Base-by-base conservation (phyloP, 2,888 invertebrate species). In the Volucella inflata region DNA sequence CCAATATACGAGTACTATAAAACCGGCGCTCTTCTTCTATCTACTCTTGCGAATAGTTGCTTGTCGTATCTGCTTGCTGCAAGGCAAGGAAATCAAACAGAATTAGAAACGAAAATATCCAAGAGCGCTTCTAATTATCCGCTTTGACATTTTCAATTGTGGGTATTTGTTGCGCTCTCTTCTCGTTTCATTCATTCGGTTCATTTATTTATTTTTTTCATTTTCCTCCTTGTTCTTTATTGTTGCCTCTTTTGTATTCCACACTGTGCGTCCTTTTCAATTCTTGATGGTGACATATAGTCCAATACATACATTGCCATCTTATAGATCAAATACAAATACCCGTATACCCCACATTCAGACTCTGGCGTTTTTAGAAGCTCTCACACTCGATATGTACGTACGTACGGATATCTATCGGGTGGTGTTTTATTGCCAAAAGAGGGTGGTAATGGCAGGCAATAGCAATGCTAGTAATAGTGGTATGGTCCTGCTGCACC, bases 91-190 rank as follows among this genome's bases (percentile, higher is more conserved):
- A 74, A 83, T 78, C 62, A 50, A 72, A 83, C 62, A 78, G 72
- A 83, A 83, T 83, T 78, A 78, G 51, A 72, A 83, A 55, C 50
- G 68, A 83, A 74, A 72, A 74, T 78, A 83, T 68, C 83, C 83
- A 17, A 83, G 72, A 78, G 83, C 78, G 72, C 60, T 78, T 78
- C 78, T 83, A 83, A 83, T 83, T 83, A 83, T 83, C 83, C 83
- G 83, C 72, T 83, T 83, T 78, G 83, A 83, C 83, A 78, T 83
- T 83, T 68, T 53, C 83, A 83, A 83, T 83, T 83, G 83, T 83
- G 55, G 62, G 67, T 74, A 77, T 82, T 82, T 82, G 82, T 82
- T 82, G 77, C 72, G 72, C 77, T 71, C 68, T 60, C 62, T 72
- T 53, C 46, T 64, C 38, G 11, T 48, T 53, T 46, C 62, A 17